Evolutionary conservation across 2,113 vertebrate genomes (phyloP).

Genomic region (Dermatemys mawii): DNA sequence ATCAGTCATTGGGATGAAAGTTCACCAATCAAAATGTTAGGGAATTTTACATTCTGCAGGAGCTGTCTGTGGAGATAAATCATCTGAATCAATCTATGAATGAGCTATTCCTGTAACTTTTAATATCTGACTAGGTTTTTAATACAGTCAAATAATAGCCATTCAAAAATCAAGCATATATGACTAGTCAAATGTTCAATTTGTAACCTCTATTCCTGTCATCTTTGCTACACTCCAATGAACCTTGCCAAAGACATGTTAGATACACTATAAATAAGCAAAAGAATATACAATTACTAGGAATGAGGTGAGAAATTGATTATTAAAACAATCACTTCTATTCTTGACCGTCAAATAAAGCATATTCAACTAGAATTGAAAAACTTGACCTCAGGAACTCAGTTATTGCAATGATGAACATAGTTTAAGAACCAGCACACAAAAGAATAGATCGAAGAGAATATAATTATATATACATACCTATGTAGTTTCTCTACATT

Average conservation of each 20-base stretch:
- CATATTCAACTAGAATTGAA: not conserved
- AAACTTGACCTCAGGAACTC: not conserved
- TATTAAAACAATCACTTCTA: not conserved
- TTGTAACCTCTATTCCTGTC: not conserved
- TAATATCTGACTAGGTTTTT: not conserved
- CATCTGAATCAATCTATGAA: not conserved
- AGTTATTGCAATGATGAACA: accelerated
- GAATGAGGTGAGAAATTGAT: not conserved
- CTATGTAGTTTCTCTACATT: not conserved
- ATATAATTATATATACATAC: not conserved
- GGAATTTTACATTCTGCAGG: not conserved
- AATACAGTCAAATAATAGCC: not conserved
- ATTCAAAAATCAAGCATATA: not conserved
- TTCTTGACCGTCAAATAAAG: not conserved
- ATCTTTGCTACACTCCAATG: not conserved
- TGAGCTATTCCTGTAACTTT: not conserved
- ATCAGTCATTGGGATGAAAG: not conserved
- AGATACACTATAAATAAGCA: not conserved
- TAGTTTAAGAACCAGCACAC: not conserved
- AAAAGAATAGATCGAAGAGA: not conserved
- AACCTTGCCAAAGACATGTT: accelerated
- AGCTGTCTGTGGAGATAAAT: not conserved
- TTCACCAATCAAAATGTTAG: not conserved
- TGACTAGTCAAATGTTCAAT: not conserved
- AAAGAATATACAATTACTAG: not conserved